These are phyloP conservation scores for Beroe forskalii DNA, from an alignment of 37 sponge, comb jelly and placozoan species.

Conservation along the genomic window DNA sequence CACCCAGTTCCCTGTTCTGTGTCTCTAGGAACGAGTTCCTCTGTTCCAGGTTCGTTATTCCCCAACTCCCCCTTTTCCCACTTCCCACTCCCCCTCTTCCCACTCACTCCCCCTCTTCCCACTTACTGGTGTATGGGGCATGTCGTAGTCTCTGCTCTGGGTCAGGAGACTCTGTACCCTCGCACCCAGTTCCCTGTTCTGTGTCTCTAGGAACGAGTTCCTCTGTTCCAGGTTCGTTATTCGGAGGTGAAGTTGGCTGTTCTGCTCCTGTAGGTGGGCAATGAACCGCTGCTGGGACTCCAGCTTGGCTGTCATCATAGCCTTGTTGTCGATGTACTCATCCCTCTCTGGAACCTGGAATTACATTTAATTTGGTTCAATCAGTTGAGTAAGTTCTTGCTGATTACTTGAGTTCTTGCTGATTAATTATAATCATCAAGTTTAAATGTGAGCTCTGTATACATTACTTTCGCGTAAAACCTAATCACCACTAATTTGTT, in stretches of 20 bases:
- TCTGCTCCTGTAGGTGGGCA: background rate
- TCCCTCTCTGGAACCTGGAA: conserved; percentile 56
- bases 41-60: conserved; percentile 7
- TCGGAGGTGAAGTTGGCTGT: background rate
- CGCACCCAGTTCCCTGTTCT: conserved; percentile 3
- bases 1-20: background rate
- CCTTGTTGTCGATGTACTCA: conserved; percentile 56
- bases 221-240: conserved; percentile 44
- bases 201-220: conserved; percentile 34
- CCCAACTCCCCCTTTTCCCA: background rate
- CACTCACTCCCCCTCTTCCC: background rate
- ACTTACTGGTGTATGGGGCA: conserved; percentile 6
- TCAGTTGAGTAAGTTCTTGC: too few relatives aligned
- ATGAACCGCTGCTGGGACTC: conserved; percentile 30
- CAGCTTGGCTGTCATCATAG: conserved; percentile 6
- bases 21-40: conserved; percentile 9
- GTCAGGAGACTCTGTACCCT: conserved; percentile 8
- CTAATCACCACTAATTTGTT: too few relatives aligned
- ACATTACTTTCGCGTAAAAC: too few relatives aligned
- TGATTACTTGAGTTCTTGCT: too few relatives aligned
- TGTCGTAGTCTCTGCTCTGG: conserved; percentile 24
- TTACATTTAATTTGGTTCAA: too few relatives aligned
- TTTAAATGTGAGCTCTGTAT: too few relatives aligned
- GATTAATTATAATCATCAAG: too few relatives aligned
- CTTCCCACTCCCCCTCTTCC: background rate